Base-by-base conservation (phyloP, 2,113 vertebrate genomes). In the Laterallus jamaicensis region DNA sequence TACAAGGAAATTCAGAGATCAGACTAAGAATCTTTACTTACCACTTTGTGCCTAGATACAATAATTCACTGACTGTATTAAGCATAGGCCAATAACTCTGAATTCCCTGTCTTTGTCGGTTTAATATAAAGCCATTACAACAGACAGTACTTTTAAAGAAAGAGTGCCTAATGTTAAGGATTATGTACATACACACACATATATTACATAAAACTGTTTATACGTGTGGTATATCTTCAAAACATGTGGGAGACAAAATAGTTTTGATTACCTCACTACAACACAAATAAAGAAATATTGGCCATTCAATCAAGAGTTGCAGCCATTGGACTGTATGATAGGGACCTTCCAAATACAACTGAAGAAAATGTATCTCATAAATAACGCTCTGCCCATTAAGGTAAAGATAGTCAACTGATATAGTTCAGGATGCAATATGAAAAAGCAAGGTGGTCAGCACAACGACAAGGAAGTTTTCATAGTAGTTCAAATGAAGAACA, bases 11-110 rank as follows among this genome's bases (percentile, higher is more conserved):
- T 89, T 85, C 81, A 67, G 92, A 82, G 44, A 91, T 70, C 47
- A 85, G 80, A 82, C 58, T 50, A 40, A 96, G 95, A 95, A 95
- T 89, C 82, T 80, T 91, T 93, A 84, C 80, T 88, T 69, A 81
- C 21, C 52, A 87, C 80, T 88, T 91, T 88, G 50, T 59, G 85
- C 56, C 40, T 82, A 82, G 39, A 49, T 78, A 88, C 14, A 73
- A 68, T 77, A 82, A 88, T 86, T 94, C 68, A 88, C 35, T 63
- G 55, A 60, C 68, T 50, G 39, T 79, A 70, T 87, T 83, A 94
- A 87, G 59, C n/a, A 31, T 31, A 62, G 39, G 60, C 67, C 31
- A 91, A 88, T 79, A 93, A 88, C 63, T 60, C 35, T 44, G 32
- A 85, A 86, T 90, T 92, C 76, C 59, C 24, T 37, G 15, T 42